Conservation (phyloP, 2,797 vertebrate genomes). For the Pteropus rufus region DNA sequence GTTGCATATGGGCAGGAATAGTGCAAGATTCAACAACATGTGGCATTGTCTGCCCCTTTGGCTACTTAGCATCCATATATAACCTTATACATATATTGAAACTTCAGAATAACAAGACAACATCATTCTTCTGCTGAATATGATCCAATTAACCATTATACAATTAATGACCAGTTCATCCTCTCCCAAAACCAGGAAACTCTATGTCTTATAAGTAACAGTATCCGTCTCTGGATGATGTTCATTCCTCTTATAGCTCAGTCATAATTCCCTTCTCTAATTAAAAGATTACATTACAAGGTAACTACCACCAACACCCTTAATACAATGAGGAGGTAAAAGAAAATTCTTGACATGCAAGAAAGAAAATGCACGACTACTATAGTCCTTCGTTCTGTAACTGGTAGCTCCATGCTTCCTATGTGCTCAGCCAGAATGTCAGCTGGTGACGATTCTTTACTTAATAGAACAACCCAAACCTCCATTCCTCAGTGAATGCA, state of each 20-base stretch:
- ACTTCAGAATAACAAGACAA: not conserved
- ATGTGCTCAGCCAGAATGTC: not conserved
- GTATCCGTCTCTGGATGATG: not conserved
- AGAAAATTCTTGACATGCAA: not conserved
- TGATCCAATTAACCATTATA: not conserved
- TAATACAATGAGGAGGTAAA: not conserved
- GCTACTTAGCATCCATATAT: not conserved
- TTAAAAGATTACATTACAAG: not conserved
- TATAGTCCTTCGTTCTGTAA: not conserved
- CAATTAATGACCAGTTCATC: not conserved
- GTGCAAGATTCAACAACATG: not conserved
- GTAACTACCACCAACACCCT: not conserved
- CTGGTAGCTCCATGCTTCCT: not conserved
- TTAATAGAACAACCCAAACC: not conserved
- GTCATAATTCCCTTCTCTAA: not conserved
- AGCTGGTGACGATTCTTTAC: not conserved
- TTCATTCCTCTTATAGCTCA: not conserved
- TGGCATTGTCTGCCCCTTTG: not conserved
- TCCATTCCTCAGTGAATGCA: not conserved
- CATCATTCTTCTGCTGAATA: not conserved
- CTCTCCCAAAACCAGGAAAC: not conserved
- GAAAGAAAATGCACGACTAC: not conserved
- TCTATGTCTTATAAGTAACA: not conserved
- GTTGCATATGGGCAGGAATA: not conserved
- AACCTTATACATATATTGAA: not conserved